Evolutionary conservation across 2,797 vertebrate genomes (phyloP), one percentile per base, ranked within the genome.

Genomic region (Brachyalestes nurse): DNA sequence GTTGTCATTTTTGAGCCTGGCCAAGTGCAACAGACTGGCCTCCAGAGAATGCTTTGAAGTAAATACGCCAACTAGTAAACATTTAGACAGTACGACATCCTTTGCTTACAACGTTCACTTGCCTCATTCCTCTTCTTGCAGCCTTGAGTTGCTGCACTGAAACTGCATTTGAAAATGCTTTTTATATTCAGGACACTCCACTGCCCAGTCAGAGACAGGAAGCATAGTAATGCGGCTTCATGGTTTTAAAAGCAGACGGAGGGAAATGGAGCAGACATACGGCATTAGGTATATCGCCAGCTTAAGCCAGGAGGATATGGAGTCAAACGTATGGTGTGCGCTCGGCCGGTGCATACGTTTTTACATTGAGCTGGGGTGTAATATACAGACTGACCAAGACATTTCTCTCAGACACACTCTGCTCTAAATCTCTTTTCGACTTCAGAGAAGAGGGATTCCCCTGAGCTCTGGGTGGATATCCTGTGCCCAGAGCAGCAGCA

Each of bases 371-470:
- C 21, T 57, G 10, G 16, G 23, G 51, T 73, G 34, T 21, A 64
- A 69, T 61, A 53, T 80, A 80, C 55, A 45, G 13, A 60, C 19
- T 45, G 72, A 19, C 72, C 40, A 6, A 23, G 65, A 58, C 65
- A 49, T 75, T 60, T 60, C 51, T 58, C 13, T 60, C 25, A 21
- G 34, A 80, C 72, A 74, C 55, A 42, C 53, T 23, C 34, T 42
- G 38, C 64, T 23, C 25, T 61, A 75, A 80, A 75, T 62, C 64
- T 70, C 28, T 17, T 19, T 58, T 62, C 53, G 53, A 81, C 58
- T 72, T 65, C 49, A 77, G 74, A 81, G 66, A 57, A 47, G 60
- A 38, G 49, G 67, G 69, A 55, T 65, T 82, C 67, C 23, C 77
- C 10, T 51, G 49, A 57, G 72, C 72, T 74, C 38, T 74, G 38